Evolutionary conservation across 2,888 invertebrate species (phyloP).

Genomic region (Spisula solida): DNA sequence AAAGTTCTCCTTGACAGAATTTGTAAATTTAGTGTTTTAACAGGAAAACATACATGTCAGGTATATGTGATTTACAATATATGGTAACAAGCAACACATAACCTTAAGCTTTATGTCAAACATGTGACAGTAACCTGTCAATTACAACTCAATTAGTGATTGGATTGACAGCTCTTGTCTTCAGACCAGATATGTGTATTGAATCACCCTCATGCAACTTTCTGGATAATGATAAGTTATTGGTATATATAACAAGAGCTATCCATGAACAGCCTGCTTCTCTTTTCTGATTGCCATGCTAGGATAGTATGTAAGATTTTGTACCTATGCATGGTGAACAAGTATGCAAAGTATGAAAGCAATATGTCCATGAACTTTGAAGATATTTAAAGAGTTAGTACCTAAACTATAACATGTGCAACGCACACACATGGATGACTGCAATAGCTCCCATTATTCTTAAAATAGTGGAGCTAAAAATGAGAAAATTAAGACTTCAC

Average conservation of each 20-base stretch:
- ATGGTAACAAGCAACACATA: neutral
- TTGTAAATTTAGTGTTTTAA: neutral
- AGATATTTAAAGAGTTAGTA: too few relatives aligned
- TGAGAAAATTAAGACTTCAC: too few relatives aligned
- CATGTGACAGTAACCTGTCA: conserved; percentile 29
- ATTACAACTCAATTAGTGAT: conserved; percentile 33
- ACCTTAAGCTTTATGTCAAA: conserved; percentile 16
- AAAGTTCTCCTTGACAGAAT: neutral
- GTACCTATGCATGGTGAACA: too few relatives aligned
- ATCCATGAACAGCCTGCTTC: too few relatives aligned
- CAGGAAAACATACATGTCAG: neutral
- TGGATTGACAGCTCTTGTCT: conserved; percentile 46
- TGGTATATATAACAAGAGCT: neutral
- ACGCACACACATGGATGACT: too few relatives aligned
- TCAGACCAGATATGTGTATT: conserved; percentile 29
- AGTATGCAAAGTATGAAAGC: too few relatives aligned
- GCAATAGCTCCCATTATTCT: too few relatives aligned
- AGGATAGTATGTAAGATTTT: too few relatives aligned
- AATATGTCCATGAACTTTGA: too few relatives aligned
- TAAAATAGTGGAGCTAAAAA: too few relatives aligned
- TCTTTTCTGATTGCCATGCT: too few relatives aligned
- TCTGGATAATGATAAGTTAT: neutral
- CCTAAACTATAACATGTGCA: too few relatives aligned
- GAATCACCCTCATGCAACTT: neutral
- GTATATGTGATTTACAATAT: conserved; percentile 1